These are phyloP conservation scores for Drosophila eohydei DNA, from an alignment of 2,888 invertebrate genomes.

Conservation along the genomic window DNA sequence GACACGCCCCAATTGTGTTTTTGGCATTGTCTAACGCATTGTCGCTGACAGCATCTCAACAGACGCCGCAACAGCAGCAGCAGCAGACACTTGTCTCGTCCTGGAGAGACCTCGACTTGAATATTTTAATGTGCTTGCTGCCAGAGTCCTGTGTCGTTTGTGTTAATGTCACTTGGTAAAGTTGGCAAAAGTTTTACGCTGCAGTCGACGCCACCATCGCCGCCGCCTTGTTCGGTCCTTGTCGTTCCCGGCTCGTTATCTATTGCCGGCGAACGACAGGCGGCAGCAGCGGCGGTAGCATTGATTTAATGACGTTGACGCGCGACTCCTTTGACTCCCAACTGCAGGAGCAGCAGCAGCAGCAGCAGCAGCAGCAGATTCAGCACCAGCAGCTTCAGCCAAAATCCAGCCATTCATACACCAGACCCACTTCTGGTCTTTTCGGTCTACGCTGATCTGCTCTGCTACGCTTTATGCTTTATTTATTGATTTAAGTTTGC, in stretches of 20 bases:
- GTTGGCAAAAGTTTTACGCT: conserved; percentile 62
- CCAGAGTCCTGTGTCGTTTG: conserved; percentile 57
- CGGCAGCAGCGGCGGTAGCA: conserved; percentile 75
- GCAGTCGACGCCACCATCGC: conserved; percentile 29
- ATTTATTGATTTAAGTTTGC: conserved; percentile 83
- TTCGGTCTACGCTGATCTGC: conserved; percentile 14
- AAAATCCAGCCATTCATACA: background rate
- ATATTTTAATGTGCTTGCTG: conserved; percentile 62
- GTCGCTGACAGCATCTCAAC: conserved; percentile 69
- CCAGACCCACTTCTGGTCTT: conserved; percentile 9
- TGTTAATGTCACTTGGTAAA: conserved; percentile 80
- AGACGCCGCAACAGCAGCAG: conserved; percentile 26
- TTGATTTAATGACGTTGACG: conserved; percentile 84
- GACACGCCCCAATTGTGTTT: conserved; percentile 80
- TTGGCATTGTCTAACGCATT: conserved; percentile 79
- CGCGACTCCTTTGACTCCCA: conserved; percentile 61
- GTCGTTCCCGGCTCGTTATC: conserved; percentile 71
- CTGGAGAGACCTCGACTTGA: conserved; percentile 49
- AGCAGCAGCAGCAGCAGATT: background rate
- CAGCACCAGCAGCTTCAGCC: background rate
- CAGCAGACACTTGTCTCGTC: conserved; percentile 63
- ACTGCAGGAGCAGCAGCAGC: conserved; percentile 6
- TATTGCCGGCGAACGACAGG: conserved; percentile 70
- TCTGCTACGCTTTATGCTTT: conserved; percentile 70
- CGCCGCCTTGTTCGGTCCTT: conserved; percentile 11